Conservation (phyloP, 2,888 invertebrate species). For the Zelleria hepariella region DNA sequence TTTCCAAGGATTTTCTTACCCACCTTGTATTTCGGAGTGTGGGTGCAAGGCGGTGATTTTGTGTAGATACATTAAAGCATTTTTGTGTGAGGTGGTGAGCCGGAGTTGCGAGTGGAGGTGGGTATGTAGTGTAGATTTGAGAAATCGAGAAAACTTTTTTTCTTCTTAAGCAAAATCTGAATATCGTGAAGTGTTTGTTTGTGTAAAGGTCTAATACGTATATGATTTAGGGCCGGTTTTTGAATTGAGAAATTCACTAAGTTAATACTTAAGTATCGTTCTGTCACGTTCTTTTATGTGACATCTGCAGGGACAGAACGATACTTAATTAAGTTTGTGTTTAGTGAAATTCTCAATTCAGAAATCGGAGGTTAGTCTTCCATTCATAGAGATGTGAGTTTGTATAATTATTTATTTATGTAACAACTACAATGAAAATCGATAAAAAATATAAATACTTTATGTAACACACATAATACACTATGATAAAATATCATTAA, state of each 20-base stretch:
- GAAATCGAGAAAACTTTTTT: no score
- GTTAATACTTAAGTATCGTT: no score
- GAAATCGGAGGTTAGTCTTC: no score
- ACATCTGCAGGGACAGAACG: no score
- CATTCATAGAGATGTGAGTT: no score
- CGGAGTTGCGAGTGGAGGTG: background rate
- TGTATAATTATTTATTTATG: background rate
- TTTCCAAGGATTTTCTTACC: slow-evolving; percentile 17
- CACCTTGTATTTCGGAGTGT: slow-evolving; percentile 21
- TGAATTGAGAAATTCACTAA: background rate
- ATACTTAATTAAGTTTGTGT: no score
- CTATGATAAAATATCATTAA: slow-evolving; percentile 21
- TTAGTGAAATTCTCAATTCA: no score
- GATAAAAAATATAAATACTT: slow-evolving; percentile 55
- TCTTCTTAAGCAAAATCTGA: background rate
- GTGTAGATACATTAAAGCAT: background rate
- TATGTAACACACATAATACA: slow-evolving; percentile 28
- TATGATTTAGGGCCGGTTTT: background rate
- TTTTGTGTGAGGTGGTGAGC: background rate
- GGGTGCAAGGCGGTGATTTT: background rate
- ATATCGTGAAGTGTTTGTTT: no score
- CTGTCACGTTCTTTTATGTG: no score
- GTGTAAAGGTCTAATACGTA: background rate
- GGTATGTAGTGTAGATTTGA: background rate
- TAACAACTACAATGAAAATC: slow-evolving; percentile 40